These are phyloP conservation scores for Amphilophus citrinellus DNA, from an alignment of 2,113 vertebrate genomes.

Conservation along the genomic window DNA sequence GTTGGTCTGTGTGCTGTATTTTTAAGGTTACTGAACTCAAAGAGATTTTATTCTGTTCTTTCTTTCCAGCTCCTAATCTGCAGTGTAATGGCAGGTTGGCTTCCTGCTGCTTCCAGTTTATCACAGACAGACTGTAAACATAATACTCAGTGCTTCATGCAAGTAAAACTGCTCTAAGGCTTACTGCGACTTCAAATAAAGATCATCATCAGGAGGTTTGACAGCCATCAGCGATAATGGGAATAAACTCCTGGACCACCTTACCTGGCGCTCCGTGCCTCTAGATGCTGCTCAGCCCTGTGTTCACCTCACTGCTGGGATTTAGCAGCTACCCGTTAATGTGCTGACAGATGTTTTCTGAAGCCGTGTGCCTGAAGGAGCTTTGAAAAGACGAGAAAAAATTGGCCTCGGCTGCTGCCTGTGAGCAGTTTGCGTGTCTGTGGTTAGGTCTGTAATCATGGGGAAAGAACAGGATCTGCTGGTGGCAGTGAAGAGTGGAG, in stretches of 20 bases:
- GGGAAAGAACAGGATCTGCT: constrained; percentile 83
- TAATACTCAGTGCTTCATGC: neutral
- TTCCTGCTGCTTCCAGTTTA: constrained; percentile 10
- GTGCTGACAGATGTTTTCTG: constrained; percentile 19
- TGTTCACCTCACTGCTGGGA: constrained; percentile 10
- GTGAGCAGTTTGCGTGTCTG: constrained; percentile 1
- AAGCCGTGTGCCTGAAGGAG: neutral
- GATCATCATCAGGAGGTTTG: neutral
- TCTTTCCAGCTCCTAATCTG: neutral
- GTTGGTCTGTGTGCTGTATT: neutral
- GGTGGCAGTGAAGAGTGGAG: constrained; percentile 81
- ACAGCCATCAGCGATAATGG: constrained; percentile 28
- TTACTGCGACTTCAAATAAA: neutral
- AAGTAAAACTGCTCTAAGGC: neutral
- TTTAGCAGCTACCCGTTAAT: constrained; percentile 18
- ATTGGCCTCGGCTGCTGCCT: neutral
- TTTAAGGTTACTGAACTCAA: neutral
- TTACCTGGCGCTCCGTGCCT: neutral
- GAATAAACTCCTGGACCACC: constrained; percentile 2
- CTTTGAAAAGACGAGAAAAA: neutral
- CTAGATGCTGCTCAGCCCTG: neutral
- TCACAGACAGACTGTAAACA: constrained; percentile 1
- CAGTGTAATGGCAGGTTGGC: constrained; percentile 16
- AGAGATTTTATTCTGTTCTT: constrained; percentile 5
- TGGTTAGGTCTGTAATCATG: constrained; percentile 63